Evolutionary conservation across 2,797 vertebrate genomes (phyloP).

Genomic region (Acanthis flammea): DNA sequence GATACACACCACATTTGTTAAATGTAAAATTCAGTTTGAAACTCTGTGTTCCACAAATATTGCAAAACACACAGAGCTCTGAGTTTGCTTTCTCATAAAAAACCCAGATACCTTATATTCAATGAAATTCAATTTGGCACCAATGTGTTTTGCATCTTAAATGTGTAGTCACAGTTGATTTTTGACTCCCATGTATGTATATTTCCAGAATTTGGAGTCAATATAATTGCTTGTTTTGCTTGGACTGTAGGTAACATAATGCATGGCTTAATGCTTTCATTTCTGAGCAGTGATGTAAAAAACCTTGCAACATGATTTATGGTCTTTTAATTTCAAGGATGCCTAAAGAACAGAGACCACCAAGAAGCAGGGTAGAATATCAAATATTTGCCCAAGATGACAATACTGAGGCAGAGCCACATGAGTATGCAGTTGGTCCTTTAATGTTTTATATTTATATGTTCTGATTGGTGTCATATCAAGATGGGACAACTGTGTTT

Average conservation of each 20-base stretch:
- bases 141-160: background rate
- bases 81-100: background rate
- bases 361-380: background rate
- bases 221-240: background rate
- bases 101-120: background rate
- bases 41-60: background rate
- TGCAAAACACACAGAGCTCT: background rate
- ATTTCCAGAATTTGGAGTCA: background rate
- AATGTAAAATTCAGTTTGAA: constrained; percentile 31
- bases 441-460: background rate
- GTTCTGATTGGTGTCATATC: background rate
- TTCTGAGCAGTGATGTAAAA: background rate
- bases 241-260: background rate
- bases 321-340: background rate
- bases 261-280: background rate
- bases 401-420: background rate
- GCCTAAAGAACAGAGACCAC: background rate
- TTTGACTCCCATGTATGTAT: background rate
- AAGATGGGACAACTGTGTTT: background rate
- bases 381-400: background rate
- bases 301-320: background rate
- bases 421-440: background rate
- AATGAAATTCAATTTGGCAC: background rate
- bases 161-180: background rate
- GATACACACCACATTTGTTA: background rate